Conservation (phyloP, 2,888 invertebrate species). For the Chelonus formosanus region DNA sequence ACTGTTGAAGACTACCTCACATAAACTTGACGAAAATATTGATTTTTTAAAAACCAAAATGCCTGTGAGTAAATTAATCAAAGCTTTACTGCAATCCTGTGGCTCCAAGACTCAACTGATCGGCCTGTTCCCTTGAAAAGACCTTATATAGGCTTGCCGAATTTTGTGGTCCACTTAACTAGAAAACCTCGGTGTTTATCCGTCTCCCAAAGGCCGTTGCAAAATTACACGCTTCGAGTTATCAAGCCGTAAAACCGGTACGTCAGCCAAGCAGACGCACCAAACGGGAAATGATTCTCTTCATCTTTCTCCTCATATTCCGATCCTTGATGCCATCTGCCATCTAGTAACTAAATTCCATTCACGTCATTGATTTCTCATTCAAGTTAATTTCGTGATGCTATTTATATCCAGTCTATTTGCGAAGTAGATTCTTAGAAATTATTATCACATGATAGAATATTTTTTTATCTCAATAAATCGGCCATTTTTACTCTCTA, state of each 20-base stretch:
- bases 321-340: slow-evolving; percentile 20
- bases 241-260: slow-evolving; percentile 68
- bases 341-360: neutral
- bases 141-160: slow-evolving; percentile 70
- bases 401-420: too few relatives aligned
- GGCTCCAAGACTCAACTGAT: slow-evolving; percentile 57
- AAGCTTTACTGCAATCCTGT: slow-evolving; percentile 39
- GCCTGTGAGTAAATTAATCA: neutral
- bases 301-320: slow-evolving; percentile 18
- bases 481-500: too few relatives aligned
- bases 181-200: slow-evolving; percentile 70
- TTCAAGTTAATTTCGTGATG: neutral
- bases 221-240: slow-evolving; percentile 71
- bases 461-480: too few relatives aligned
- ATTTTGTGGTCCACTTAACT: slow-evolving; percentile 73
- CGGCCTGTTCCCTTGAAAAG: slow-evolving; percentile 54
- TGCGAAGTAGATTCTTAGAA: too few relatives aligned
- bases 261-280: slow-evolving; percentile 34
- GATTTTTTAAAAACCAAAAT: too few relatives aligned
- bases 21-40: too few relatives aligned
- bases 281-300: slow-evolving; percentile 29
- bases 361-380: too few relatives aligned
- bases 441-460: too few relatives aligned
- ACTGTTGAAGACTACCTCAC: too few relatives aligned
- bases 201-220: slow-evolving; percentile 67